Evolutionary conservation across 2,888 invertebrate species (phyloP).

Genomic region (Nemapogon koenigi): DNA sequence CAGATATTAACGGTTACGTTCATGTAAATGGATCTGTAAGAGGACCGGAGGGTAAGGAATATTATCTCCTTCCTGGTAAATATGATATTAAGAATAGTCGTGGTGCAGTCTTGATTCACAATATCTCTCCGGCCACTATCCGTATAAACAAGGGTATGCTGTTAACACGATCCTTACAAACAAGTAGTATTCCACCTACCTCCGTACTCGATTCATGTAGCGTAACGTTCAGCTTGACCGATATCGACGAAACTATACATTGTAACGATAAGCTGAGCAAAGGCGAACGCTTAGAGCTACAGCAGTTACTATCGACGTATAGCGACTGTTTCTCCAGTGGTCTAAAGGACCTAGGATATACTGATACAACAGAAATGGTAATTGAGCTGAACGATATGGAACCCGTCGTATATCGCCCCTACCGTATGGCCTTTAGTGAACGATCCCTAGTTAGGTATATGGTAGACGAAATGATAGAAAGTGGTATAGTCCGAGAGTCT

Average conservation of each 20-base stretch:
- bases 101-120: neutral
- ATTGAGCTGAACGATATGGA: neutral
- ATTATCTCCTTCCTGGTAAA: slow-evolving; percentile 1
- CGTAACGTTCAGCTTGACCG: too few species aligned
- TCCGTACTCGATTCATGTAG: too few species aligned
- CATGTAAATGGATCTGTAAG: neutral
- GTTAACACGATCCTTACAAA: neutral
- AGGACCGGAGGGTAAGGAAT: neutral
- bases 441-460: neutral
- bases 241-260: too few species aligned
- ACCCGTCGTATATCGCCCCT: slow-evolving; percentile 1
- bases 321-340: neutral
- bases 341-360: neutral
- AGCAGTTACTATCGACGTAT: neutral
- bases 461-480: slow-evolving; percentile 3
- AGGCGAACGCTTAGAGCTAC: neutral
- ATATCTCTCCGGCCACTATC: neutral
- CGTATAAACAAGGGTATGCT: neutral
- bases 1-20: neutral
- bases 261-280: too few species aligned
- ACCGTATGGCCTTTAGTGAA: neutral
- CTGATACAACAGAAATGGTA: neutral
- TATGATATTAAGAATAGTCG: neutral
- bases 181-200: neutral
- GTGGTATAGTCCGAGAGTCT: slow-evolving; percentile 1